Evolutionary conservation across 2,113 vertebrate genomes (phyloP).

Genomic region (cattle (Bos taurus)): DNA sequence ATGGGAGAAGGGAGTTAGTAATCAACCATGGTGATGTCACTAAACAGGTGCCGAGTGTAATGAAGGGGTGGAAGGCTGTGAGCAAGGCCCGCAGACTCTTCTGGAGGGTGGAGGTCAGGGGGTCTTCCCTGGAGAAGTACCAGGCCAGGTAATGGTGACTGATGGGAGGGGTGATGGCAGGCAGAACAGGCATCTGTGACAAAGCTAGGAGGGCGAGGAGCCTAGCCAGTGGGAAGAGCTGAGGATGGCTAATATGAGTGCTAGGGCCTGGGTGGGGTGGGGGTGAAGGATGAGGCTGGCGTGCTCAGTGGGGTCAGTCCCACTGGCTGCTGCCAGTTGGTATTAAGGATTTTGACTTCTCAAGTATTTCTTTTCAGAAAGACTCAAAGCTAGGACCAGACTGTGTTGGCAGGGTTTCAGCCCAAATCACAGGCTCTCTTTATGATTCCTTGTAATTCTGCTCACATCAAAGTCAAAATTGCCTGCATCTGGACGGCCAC

Average conservation of each 20-base stretch:
- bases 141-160: background rate
- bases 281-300: background rate
- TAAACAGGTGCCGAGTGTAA: no score
- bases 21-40: background rate
- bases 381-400: background rate
- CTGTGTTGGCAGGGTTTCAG: background rate
- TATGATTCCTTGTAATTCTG: slow-evolving; percentile 53
- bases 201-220: background rate
- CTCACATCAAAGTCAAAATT: slow-evolving; percentile 62
- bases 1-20: background rate
- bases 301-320: background rate
- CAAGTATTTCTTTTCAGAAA: slow-evolving; percentile 5
- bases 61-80: background rate
- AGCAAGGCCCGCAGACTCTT: background rate
- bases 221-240: background rate
- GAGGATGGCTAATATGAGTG: background rate
- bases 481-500: slow-evolving; percentile 12
- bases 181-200: background rate
- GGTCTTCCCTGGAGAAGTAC: background rate
- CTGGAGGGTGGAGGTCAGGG: background rate
- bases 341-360: slow-evolving; percentile 13
- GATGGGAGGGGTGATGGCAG: background rate
- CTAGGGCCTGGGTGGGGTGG: rapidly evolving
- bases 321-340: background rate
- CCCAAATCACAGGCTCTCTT: slow-evolving; percentile 55